Conservation (phyloP, 2,797 vertebrate species). For the Amphiprion clarkii region DNA sequence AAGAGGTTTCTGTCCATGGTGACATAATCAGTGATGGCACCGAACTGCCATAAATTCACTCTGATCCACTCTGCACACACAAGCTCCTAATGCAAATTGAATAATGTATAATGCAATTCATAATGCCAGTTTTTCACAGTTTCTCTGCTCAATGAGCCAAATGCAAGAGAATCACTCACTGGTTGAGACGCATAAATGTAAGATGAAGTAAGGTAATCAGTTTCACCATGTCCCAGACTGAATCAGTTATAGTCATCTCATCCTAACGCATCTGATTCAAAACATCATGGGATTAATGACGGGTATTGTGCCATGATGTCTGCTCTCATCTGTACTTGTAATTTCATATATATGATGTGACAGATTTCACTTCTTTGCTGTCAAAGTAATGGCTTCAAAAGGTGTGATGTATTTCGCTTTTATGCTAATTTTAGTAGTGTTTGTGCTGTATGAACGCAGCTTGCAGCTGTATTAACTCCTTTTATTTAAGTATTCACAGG, state of each 20-base stretch:
- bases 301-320: too few species aligned
- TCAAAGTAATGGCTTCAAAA: background rate
- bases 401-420: too few species aligned
- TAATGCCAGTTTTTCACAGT: conserved; percentile 14
- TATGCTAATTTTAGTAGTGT: background rate
- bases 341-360: background rate
- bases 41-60: conserved; percentile 35
- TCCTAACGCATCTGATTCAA: background rate
- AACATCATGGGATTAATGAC: background rate
- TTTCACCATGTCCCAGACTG: conserved; percentile 7
- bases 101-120: conserved; percentile 19
- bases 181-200: conserved; percentile 6
- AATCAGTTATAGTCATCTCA: background rate
- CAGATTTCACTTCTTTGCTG: background rate
- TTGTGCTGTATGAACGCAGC: background rate
- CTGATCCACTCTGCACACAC: conserved; percentile 17
- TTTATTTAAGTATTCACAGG: background rate
- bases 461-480: conserved; percentile 17
- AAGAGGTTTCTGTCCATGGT: conserved; percentile 34
- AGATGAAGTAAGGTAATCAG: conserved; percentile 11
- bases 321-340: background rate
- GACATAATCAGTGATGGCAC: conserved; percentile 45
- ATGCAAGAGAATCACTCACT: conserved; percentile 9
- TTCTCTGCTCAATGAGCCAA: conserved; percentile 14
- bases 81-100: conserved; percentile 31